Conservation (phyloP, 2,888 invertebrate species). For the Perizoma flavofasciatum region DNA sequence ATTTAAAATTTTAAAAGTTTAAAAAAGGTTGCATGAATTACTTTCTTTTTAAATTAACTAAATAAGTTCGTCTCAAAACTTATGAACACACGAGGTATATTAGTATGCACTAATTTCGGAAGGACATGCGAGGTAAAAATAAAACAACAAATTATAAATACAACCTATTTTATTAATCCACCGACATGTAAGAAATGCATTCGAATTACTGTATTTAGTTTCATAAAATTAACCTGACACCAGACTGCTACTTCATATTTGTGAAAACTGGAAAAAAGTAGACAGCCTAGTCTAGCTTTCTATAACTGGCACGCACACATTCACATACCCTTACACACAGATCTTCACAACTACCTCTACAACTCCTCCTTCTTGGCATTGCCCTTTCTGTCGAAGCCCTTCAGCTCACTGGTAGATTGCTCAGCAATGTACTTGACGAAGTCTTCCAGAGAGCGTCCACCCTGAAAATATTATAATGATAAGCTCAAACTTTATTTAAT, state of each 20-base stretch:
- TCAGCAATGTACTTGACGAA: slow-evolving; percentile 97
- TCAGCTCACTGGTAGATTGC: slow-evolving; percentile 94
- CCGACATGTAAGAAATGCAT: slow-evolving; percentile 74
- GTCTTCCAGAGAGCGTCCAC: slow-evolving; percentile 96
- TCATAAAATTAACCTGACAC: slow-evolving; percentile 54
- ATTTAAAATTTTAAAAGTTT: no score
- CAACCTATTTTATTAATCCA: slow-evolving; percentile 77
- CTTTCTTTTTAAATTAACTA: no score
- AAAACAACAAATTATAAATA: slow-evolving; percentile 68
- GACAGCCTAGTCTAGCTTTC: slow-evolving; percentile 26
- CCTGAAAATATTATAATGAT: slow-evolving; percentile 79
- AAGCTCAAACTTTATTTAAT: neutral
- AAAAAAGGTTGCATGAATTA: no score
- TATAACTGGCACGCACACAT: slow-evolving; percentile 34
- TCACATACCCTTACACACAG: slow-evolving; percentile 64
- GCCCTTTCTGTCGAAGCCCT: slow-evolving; percentile 94
- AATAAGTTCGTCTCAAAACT: no score
- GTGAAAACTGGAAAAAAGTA: slow-evolving; percentile 34
- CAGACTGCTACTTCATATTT: slow-evolving; percentile 34
- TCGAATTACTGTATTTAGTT: slow-evolving; percentile 81
- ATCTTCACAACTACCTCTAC: slow-evolving; percentile 67
- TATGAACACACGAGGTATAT: no score
- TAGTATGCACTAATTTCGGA: no score
- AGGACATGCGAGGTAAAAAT: slow-evolving; percentile 38
- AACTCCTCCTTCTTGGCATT: slow-evolving; percentile 80